These are phyloP conservation scores for Chymomyza amoena DNA, from an alignment of 2,888 invertebrate species.

Conservation along the genomic window DNA sequence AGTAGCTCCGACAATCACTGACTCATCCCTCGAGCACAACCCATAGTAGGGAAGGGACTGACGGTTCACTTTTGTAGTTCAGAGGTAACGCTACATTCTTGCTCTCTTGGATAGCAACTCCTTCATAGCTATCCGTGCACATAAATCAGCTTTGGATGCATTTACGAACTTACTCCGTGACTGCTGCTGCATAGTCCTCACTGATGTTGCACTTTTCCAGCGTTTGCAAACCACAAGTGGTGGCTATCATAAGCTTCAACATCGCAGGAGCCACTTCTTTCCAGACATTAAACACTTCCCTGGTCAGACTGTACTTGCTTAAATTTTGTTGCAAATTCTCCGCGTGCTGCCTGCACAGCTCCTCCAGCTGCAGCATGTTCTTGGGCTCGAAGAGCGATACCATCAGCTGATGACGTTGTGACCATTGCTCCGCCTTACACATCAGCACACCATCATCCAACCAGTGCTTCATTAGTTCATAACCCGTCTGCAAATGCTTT, in stretches of 20 bases:
- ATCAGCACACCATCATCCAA: constrained; percentile 34
- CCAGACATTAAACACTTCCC: constrained; percentile 42
- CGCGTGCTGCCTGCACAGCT: constrained; percentile 33
- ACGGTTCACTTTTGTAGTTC: no score
- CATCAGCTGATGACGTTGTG: constrained; percentile 39
- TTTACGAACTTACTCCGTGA: constrained; percentile 34
- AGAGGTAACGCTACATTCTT: no score
- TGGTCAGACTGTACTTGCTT: neutral
- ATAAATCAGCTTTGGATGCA: no score
- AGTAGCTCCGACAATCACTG: no score
- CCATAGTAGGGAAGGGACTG: no score
- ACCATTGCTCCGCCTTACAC: constrained; percentile 42
- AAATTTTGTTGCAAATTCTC: constrained; percentile 22
- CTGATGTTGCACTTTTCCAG: constrained; percentile 3
- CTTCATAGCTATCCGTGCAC: no score
- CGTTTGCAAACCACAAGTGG: constrained; percentile 41
- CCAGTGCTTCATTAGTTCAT: constrained; percentile 51
- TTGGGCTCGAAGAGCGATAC: constrained; percentile 21
- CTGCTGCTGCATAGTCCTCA: constrained; percentile 31
- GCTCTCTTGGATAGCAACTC: no score
- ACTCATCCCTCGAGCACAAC: no score
- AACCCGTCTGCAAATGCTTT: constrained; percentile 43
- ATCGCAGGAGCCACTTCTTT: constrained; percentile 29
- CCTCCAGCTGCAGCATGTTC: constrained; percentile 21
- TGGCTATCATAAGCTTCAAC: constrained; percentile 36